Evolutionary conservation across 2,888 invertebrate species (phyloP).

Genomic region (Acronicta leporina): DNA sequence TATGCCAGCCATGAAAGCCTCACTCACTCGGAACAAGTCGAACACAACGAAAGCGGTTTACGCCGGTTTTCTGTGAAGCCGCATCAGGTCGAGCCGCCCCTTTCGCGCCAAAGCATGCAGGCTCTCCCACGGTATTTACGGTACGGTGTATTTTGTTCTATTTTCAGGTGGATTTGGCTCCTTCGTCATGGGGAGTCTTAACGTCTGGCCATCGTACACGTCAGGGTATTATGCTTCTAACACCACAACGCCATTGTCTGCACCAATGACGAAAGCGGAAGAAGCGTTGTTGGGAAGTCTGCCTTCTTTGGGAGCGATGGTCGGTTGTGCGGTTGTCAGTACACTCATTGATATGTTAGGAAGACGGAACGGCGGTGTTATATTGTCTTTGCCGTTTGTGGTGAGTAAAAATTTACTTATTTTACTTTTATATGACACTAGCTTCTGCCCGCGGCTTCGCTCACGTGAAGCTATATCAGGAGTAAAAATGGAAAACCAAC

Average conservation of each 20-base stretch:
- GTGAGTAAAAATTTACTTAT: too few relatives aligned
- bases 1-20: conserved; percentile 90
- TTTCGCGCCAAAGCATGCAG: too few relatives aligned
- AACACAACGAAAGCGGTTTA: too few relatives aligned
- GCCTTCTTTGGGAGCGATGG: conserved; percentile 87
- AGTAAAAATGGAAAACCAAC: too few relatives aligned
- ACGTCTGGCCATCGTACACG: conserved; percentile 90
- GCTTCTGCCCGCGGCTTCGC: too few relatives aligned
- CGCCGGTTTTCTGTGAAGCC: too few relatives aligned
- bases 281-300: conserved; percentile 88
- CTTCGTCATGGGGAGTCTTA: conserved; percentile 70
- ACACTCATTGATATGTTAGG: conserved; percentile 84
- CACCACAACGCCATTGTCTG: conserved; percentile 75
- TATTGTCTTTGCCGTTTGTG: conserved; percentile 85
- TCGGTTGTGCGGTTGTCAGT: conserved; percentile 83
- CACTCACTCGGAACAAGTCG: too few relatives aligned
- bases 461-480: too few relatives aligned
- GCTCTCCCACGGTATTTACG: too few relatives aligned
- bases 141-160: not conserved
- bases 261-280: conserved; percentile 82
- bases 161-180: conserved; percentile 73
- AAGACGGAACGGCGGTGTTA: conserved; percentile 85
- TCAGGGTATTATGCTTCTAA: conserved; percentile 77
- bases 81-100: too few relatives aligned
- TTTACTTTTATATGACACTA: too few relatives aligned